Percentiles rank a stretch among this genome's conserved stretches.
These are phyloP conservation scores for Anguilla obscura DNA, from an alignment of 2,797 vertebrate species.

Conservation along the genomic window DNA sequence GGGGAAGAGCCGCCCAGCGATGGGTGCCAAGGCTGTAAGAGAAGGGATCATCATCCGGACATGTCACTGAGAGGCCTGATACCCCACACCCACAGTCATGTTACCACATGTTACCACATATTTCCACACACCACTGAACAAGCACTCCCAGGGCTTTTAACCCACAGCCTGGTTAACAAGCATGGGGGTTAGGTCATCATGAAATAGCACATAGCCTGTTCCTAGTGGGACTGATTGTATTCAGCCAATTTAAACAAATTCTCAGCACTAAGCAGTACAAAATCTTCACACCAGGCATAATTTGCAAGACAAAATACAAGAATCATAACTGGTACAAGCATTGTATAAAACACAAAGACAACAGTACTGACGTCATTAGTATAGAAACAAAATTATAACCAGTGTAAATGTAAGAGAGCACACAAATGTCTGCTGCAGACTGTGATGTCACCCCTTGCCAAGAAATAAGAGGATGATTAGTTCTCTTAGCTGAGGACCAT, in stretches of 20 bases:
- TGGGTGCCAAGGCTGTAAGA: background rate
- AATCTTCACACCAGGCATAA: too few relatives aligned
- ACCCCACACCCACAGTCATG: background rate
- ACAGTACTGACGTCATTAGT: too few relatives aligned
- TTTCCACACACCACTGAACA: background rate
- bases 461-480: background rate
- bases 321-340: too few relatives aligned
- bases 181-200: background rate
- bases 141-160: background rate
- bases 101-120: background rate
- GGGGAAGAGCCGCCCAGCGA: background rate
- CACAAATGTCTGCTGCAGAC: too few relatives aligned
- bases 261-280: too few relatives aligned
- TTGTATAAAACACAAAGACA: too few relatives aligned
- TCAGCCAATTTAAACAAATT: too few relatives aligned
- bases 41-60: background rate
- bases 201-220: background rate
- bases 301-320: too few relatives aligned
- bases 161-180: background rate
- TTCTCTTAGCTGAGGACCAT: background rate
- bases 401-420: background rate
- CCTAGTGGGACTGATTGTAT: background rate
- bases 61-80: background rate
- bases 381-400: too few relatives aligned
- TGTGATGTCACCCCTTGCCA: background rate